Base-by-base conservation (phyloP, 2,113 vertebrate genomes). In the Nannospalax galili region DNA sequence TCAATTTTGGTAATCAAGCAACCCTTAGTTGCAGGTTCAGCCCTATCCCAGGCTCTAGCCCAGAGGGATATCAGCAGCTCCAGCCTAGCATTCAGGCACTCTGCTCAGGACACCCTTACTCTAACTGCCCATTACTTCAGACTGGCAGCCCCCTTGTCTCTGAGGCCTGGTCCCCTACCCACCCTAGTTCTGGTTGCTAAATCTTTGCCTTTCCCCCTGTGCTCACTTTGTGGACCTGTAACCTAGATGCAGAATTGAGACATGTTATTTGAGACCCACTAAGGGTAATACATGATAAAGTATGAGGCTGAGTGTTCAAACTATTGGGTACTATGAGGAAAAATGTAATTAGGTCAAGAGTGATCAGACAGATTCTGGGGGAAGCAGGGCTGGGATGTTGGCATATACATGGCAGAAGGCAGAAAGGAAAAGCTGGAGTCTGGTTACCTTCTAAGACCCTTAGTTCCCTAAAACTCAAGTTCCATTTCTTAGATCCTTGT, bases 391-490 rank as follows among this genome's bases (percentile, higher is more conserved):
- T 64, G 15, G n/a, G 30, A n/a, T 90, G 35, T 11, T 28, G 8
- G 42, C 32, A 37, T 35, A 40, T 14, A 16, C 37, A 12, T 62
- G 64, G 58, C 62, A 84, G 69, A 88, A 80, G 45, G n/a, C 32
- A 5, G 77, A 77, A 91, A 37, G 67, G 79, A 78, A 88, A 89
- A 42, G 7, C 40, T 3, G n/a, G 42, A 79, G 67, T 81, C 79
- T 77, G 45, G 52, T 84, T 35, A 93, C 19, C 20, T 72, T 37
- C 82, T 74, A 69, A 74, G 86, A 80, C 10, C 32, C 52, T 85
- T 58, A 93, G 69, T 17, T 72, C 72, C 30, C 70, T 79, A 72
- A 70, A 93, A 74, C 52, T 95, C 73, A 81, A 64, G 5, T 92
- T 81, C 45, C 14, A n/a, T 16, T 82, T 82, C 15, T 88, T 11